These are phyloP conservation scores for Sarcophilus harrisii DNA, from an alignment of 2,797 vertebrate genomes.

Conservation along the genomic window DNA sequence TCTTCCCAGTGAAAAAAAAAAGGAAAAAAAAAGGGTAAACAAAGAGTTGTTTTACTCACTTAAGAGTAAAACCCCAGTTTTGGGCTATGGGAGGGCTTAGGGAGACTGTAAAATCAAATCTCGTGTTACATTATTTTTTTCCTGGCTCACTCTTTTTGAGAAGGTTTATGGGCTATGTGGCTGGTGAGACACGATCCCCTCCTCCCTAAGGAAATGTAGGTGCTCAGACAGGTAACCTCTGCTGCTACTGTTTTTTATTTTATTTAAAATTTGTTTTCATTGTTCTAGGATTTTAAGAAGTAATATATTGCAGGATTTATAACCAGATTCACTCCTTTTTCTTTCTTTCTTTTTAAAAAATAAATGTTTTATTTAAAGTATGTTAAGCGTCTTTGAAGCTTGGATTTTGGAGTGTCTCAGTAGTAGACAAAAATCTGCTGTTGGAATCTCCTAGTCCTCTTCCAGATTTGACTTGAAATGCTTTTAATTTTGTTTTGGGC, in stretches of 20 bases:
- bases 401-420: conserved; percentile 81
- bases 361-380: conserved; percentile 76
- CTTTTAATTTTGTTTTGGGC: conserved; percentile 78
- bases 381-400: conserved; percentile 77
- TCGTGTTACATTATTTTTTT: conserved; percentile 83
- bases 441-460: conserved; percentile 82
- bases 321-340: conserved; percentile 80
- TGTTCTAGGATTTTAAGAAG: conserved; percentile 82
- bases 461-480: conserved; percentile 83
- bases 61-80: conserved; percentile 74
- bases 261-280: conserved; percentile 83
- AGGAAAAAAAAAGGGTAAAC: conserved; percentile 60
- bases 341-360: conserved; percentile 67
- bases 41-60: conserved; percentile 59
- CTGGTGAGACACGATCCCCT: conserved; percentile 89
- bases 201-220: conserved; percentile 88
- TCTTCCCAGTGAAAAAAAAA: conserved; percentile 68
- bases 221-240: conserved; percentile 89
- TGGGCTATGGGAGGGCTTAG: conserved; percentile 80
- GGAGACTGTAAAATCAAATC: conserved; percentile 80
- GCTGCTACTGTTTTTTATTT: conserved; percentile 85
- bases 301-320: conserved; percentile 83
- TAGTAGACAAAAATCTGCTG: conserved; percentile 81
- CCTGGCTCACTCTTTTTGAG: conserved; percentile 88
- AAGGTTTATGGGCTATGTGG: conserved; percentile 89